Base-by-base conservation (phyloP, 2,888 invertebrate species). In the Buathra laborator region DNA sequence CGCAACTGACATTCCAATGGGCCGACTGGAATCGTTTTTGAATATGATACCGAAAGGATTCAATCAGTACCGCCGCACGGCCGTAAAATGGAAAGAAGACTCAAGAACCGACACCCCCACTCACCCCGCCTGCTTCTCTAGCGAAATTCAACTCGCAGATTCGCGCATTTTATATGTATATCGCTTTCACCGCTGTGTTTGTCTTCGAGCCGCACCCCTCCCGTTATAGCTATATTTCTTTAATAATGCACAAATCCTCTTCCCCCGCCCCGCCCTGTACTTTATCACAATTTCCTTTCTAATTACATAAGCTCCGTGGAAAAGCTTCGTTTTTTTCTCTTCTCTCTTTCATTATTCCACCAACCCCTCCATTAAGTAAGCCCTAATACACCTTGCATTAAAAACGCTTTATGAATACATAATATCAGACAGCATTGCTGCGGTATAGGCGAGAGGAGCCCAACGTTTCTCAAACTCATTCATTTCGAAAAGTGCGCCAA, bases 21-120 rank as follows among this genome's bases (percentile, higher is more conserved):
- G 44, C 14, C 43, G 70, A 56, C 83, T 76, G 72, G 70, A 78
- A 84, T 81, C 78, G 85, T 74, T 81, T 81, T 78, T 19, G 81
- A 71, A 82, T 86, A 87, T 89, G 86, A 88, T 83, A 82, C 87
- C 59, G 51, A 56, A 83, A 87, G 86, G 87, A 89, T 90, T 88
- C 87, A 88, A 90, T 90, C 88, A 87, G 84, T 77, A 66, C 86
- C 68, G 83, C 66, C 86, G 85, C 78, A 79, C 51, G 66, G 51
- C 51, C 75, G 37, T 64, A 76, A 76, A 76, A 64, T 66, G 64
- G 51, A 76, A 19, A 76, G 16, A 37, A 66, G 16, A 53, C 51
- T 66, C 74, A 80, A 75, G 74, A 51, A 72, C 24, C 2, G 24
- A 24, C 24, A 78, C 56, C 75, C 76, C 51, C 67, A 37, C 44